phyloP scores from a whole-genome alignment of 2,113 vertebrate genomes.

The Alethe diademata region DNA sequence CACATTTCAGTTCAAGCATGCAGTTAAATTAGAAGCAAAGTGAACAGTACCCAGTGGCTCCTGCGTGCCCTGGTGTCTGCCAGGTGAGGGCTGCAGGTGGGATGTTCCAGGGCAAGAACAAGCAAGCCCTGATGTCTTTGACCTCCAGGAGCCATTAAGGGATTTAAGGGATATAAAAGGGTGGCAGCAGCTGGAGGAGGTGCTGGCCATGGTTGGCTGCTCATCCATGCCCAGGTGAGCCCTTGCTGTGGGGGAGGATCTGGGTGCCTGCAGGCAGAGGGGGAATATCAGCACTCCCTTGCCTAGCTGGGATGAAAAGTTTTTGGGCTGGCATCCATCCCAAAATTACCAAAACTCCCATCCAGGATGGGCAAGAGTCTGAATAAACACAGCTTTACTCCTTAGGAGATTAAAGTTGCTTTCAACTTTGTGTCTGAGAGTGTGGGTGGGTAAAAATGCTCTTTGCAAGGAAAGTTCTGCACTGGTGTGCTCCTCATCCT shows the following conservation, averaged over 20 bases:
- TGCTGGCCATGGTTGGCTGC: background rate
- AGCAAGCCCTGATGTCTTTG: background rate
- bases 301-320: background rate
- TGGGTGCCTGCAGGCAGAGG: background rate
- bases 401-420: background rate
- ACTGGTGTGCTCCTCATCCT: background rate
- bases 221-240: background rate
- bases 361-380: background rate
- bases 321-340: background rate
- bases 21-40: background rate
- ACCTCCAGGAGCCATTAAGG: background rate
- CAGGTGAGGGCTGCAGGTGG: background rate
- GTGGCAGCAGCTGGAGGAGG: background rate
- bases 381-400: rapidly evolving
- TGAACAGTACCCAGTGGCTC: background rate
- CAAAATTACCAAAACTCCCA: background rate
- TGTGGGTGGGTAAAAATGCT: background rate
- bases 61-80: background rate
- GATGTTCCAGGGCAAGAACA: background rate
- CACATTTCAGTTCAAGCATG: rapidly evolving
- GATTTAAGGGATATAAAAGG: background rate
- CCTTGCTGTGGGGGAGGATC: background rate
- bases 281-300: rapidly evolving
- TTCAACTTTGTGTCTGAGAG: background rate
- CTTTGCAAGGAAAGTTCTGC: background rate